A percentile compares a stretch with the other conserved stretches of the same genome.
Conservation (phyloP, 35 echinoderm and acorn worm species). For the Chiridota heheva region DNA sequence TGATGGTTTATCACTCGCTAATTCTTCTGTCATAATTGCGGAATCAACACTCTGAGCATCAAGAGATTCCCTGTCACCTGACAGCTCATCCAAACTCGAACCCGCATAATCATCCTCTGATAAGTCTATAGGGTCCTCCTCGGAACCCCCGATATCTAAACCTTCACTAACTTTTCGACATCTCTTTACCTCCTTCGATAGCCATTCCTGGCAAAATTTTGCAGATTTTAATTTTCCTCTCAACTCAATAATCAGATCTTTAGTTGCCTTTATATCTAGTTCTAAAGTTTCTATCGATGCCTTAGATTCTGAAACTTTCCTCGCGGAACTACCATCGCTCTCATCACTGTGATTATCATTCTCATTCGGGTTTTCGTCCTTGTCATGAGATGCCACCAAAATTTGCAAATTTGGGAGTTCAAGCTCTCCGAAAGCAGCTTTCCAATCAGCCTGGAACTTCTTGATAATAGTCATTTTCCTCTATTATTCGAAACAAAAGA, state of each 20-base stretch:
- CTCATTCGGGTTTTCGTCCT: background rate
- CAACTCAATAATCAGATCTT: constrained; percentile 47
- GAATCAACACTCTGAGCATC: constrained; percentile 40
- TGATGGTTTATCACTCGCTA: constrained; percentile 30
- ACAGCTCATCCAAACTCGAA: background rate
- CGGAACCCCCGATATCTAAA: constrained; percentile 52
- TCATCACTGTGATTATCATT: background rate
- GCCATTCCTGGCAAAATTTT: constrained; percentile 78
- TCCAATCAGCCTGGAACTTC: constrained; percentile 42
- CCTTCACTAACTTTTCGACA: constrained; percentile 61
- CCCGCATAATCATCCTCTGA: constrained; percentile 23
- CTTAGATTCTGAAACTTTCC: background rate
- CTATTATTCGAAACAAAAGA: background rate
- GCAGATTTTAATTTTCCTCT: constrained; percentile 61
- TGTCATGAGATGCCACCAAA: background rate
- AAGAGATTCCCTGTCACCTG: background rate
- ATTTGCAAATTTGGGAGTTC: constrained; percentile 22
- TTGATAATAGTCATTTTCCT: constrained; percentile 30
- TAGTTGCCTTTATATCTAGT: constrained; percentile 53
- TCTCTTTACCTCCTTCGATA: constrained; percentile 56
- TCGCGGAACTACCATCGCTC: constrained; percentile 5
- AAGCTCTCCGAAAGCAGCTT: background rate
- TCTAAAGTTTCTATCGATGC: constrained; percentile 30
- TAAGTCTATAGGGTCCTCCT: background rate
- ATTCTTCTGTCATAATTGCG: background rate